These are phyloP conservation scores for Oscheius sp. DNA, from an alignment of 1,140 invertebrate genomes.

Conservation along the genomic window DNA sequence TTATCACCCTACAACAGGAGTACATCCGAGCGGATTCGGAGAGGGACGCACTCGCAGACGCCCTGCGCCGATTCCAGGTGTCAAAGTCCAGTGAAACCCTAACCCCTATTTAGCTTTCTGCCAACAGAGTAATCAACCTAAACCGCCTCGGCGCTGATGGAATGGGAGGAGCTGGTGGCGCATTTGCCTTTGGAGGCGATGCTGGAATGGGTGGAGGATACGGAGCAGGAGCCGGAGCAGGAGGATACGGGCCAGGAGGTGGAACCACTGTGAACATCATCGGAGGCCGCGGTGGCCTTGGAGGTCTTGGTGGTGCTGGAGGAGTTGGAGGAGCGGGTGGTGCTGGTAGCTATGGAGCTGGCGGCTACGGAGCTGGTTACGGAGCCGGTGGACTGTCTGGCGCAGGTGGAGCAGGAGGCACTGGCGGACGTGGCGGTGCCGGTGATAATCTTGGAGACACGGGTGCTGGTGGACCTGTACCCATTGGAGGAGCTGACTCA, in stretches of 20 bases:
- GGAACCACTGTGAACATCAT: neutral
- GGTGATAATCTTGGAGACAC: conserved; percentile 14
- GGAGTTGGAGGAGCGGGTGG: conserved; percentile 16
- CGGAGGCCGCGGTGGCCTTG: neutral
- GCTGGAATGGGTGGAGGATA: neutral
- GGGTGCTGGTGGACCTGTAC: conserved; percentile 5
- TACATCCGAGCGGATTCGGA: conserved; percentile 57
- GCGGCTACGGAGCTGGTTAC: neutral
- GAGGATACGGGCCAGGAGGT: too few relatives aligned
- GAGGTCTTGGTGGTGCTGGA: neutral
- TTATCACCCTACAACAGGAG: conserved; percentile 56
- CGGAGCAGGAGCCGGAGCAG: neutral
- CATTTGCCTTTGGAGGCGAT: neutral
- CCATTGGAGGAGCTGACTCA: conserved; percentile 10
- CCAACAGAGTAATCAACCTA: conserved; percentile 50
- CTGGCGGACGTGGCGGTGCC: conserved; percentile 14
- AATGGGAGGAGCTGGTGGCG: neutral
- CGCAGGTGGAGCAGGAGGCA: neutral
- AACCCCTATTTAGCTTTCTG: conserved; percentile 12
- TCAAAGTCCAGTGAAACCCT: neutral
- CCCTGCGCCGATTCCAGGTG: conserved; percentile 54
- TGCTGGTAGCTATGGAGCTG: neutral
- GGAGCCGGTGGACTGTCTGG: neutral
- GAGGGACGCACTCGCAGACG: conserved; percentile 51
- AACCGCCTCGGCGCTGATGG: conserved; percentile 41